Evolutionary conservation across 2,797 vertebrate genomes (phyloP).

Genomic region (Cryptoprocta ferox): DNA sequence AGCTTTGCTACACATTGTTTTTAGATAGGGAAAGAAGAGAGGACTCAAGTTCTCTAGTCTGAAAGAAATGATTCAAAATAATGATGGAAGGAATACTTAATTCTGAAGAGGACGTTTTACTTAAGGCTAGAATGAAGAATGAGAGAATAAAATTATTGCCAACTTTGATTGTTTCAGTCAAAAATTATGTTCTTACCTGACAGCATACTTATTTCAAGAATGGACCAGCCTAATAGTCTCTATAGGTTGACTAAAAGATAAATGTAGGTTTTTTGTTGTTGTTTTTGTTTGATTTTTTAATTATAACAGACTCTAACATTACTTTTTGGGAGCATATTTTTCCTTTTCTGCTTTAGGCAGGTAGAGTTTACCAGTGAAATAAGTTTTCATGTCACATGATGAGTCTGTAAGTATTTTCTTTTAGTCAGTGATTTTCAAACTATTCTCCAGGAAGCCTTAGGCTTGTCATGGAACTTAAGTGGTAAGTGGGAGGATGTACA

Average conservation of each 20-base stretch:
- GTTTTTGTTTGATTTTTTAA: conserved; percentile 26
- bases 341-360: not conserved
- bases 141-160: conserved; percentile 2
- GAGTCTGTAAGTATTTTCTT: conserved; percentile 25
- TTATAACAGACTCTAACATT: not conserved
- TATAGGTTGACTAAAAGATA: not conserved
- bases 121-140: conserved; percentile 34
- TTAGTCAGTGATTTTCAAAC: not conserved
- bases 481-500: not conserved
- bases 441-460: not conserved
- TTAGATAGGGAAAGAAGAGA: not conserved
- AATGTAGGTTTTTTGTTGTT: not conserved
- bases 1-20: conserved; percentile 14
- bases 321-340: conserved; percentile 1
- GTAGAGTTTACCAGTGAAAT: not conserved
- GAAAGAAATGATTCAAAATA: conserved; percentile 53
- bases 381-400: conserved; percentile 18
- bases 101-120: not conserved
- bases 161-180: not conserved
- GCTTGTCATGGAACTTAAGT: conserved; percentile 23
- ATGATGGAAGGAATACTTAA: not conserved
- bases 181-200: not conserved
- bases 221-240: not conserved
- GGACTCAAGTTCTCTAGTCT: not conserved
- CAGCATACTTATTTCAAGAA: conserved; percentile 28